Base-by-base conservation (phyloP, 2,888 invertebrate species). In the Anagyrus pseudococci region DNA sequence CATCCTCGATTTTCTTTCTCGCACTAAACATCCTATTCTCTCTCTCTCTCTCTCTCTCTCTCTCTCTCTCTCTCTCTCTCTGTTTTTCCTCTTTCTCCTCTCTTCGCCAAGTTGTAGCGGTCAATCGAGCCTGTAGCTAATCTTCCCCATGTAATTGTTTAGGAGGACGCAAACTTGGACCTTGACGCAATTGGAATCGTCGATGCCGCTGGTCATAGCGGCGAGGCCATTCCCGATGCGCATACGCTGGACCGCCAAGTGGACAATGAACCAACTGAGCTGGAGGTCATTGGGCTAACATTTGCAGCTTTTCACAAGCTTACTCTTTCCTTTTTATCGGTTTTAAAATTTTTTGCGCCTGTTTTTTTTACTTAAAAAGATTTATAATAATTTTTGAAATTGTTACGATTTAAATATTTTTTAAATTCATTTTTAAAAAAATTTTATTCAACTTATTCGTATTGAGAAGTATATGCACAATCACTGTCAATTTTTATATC, bases 111-210 rank as follows among this genome's bases (percentile, higher is more conserved):
- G 13, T 33, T 33, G 13, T 33, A 8, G 6, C 33, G 33, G 33
- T 33, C 33, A 13, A 33, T 33, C 33, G 13, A 13, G 33, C 8
- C 13, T 6, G 33, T 13, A 6, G 6, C 13, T 33, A 8, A 6
- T 8, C 33, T 33, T 33, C 7, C 33, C 33, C 13, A 33, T 33
- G 13, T 33, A 33, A 8, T 33, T 33, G 33, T 33, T 13, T 48
- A 46, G 23, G 62, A 58, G n/a, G 53, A 58, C 26, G 58, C 52
- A 56, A n/a, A n/a, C n/a, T 26, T 66, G 65, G 65, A 66, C 56
- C 44, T 66, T 50, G 65, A 66, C 23, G 29, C 55, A 26, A 58
- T 66, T 26, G 62, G 62, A 50, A 50, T 65, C 58, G 62, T 66
- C 58, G 62, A 62, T 15, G 62, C 58, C 29, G 65, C 62, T 41